phyloP scores from a whole-genome alignment of 2,113 vertebrate species.

The Percina caprodes region DNA sequence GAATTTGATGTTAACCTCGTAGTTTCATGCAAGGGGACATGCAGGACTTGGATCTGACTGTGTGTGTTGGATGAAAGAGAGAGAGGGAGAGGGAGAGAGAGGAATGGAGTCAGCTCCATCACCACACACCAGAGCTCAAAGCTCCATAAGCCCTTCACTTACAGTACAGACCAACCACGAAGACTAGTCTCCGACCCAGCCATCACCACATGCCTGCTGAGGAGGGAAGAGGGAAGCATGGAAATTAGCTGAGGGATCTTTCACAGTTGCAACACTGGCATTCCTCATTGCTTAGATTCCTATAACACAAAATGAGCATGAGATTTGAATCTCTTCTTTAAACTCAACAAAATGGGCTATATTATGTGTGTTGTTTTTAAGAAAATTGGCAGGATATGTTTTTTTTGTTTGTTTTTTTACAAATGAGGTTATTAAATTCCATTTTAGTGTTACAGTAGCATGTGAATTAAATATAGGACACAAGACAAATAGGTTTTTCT shows the following conservation, averaged over 20 bases:
- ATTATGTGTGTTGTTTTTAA: constrained; percentile 22
- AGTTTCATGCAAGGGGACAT: constrained; percentile 54
- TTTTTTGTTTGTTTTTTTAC: too few relatives aligned
- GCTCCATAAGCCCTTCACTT: constrained; percentile 64
- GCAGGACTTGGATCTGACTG: constrained; percentile 50
- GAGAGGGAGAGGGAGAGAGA: constrained; percentile 32
- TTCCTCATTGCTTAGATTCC: constrained; percentile 56
- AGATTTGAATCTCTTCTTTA: constrained; percentile 35
- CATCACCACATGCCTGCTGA: constrained; percentile 64
- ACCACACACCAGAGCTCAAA: constrained; percentile 58
- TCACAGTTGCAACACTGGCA: constrained; percentile 59
- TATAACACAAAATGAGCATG: constrained; percentile 30
- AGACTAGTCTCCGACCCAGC: constrained; percentile 42
- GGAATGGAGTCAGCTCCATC: constrained; percentile 57
- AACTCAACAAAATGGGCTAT: constrained; percentile 22
- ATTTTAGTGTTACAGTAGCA: constrained; percentile 46
- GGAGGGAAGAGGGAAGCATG: constrained; percentile 46
- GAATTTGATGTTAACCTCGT: constrained; percentile 53
- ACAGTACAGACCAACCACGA: constrained; percentile 76
- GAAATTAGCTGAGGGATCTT: constrained; percentile 65
- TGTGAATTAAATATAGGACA: constrained; percentile 48
- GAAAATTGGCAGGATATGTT: constrained; percentile 48
- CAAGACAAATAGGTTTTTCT: constrained; percentile 62
- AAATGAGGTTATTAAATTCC: constrained; percentile 49
- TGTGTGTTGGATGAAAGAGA: constrained; percentile 61